Base-by-base conservation (phyloP, 64 coral and sea anemone genomes). In the Trachythela sp. region DNA sequence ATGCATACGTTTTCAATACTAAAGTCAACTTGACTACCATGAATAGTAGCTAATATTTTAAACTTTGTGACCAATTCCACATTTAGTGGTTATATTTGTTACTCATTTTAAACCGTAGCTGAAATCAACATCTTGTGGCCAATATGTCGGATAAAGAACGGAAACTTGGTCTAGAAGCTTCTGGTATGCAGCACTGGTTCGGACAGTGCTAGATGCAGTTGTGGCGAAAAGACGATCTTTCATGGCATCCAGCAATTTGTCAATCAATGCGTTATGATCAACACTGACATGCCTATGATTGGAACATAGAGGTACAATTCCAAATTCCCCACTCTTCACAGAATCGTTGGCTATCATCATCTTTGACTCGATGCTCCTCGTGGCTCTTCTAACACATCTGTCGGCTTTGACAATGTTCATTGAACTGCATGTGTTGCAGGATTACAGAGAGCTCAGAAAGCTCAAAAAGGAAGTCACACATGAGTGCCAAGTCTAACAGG, bases 51-150 rank as follows among this genome's bases (percentile, higher is more conserved):
- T n/a, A n/a, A n/a, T n/a, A n/a, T n/a, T n/a, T n/a, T n/a, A n/a
- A n/a, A n/a, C n/a, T n/a, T n/a, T n/a, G n/a, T n/a, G n/a, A n/a
- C n/a, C n/a, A n/a, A n/a, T n/a, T n/a, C n/a, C n/a, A n/a, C n/a
- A n/a, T n/a, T n/a, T n/a, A n/a, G n/a, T n/a, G n/a, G n/a, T n/a
- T n/a, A n/a, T n/a, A n/a, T n/a, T n/a, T n/a, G n/a, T 48, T 92
- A 18, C 51, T 86, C 49, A 87, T 80, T 67, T 71, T 92, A n/a
- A 51, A 75, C 42, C 42, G 11, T 45, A 45, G 11, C 22, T 64
- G 13, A n/a, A 18, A 64, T 64, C 56, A n/a, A 64, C 13, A 64
- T 64, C 56, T 18, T 64, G 56, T 64, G 56, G 56, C 56, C 24
- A 64, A 64, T 64, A 64, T 18, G 56, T 64, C 0, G 56, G 56